These are phyloP conservation scores for Drosophila picticornis DNA, from an alignment of 2,888 invertebrate species.

Conservation along the genomic window DNA sequence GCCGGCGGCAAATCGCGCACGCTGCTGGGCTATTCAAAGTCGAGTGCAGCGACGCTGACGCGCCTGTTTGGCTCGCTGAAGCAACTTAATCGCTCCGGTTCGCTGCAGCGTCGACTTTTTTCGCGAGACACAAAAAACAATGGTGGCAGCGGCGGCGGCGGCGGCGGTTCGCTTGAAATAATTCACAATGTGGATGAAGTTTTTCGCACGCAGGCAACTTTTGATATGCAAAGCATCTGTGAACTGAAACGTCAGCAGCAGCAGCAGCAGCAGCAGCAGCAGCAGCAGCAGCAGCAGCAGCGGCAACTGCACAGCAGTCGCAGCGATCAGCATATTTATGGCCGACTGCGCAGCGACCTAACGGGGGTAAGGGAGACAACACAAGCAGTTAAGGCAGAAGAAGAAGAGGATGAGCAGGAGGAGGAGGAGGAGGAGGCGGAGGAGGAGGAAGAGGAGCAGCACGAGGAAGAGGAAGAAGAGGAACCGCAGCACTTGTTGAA, in stretches of 20 bases:
- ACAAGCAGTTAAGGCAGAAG: background rate
- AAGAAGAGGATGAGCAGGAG: background rate
- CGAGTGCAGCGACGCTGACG: conserved; percentile 63
- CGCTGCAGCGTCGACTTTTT: conserved; percentile 64
- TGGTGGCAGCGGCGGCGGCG: conserved; percentile 12
- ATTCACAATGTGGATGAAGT: conserved; percentile 84
- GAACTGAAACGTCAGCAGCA: conserved; percentile 77
- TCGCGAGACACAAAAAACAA: conserved; percentile 32
- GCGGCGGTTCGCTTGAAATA: conserved; percentile 76
- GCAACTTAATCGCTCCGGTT: conserved; percentile 67
- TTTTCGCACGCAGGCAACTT: conserved; percentile 83
- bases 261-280: conserved; percentile 19
- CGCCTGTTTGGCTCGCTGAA: conserved; percentile 80
- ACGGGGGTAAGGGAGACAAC: background rate
- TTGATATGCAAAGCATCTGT: conserved; percentile 83
- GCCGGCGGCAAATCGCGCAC: conserved; percentile 53
- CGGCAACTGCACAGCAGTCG: conserved; percentile 73
- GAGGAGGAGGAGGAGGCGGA: background rate
- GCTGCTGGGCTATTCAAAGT: conserved; percentile 58
- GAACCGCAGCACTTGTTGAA: background rate
- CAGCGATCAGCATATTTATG: conserved; percentile 84
- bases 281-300: conserved; percentile 56
- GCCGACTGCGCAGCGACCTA: conserved; percentile 60
- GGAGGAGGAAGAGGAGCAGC: conserved; percentile 1
- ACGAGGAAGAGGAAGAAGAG: background rate